phyloP scores from a whole-genome alignment of 30 jellyfish, hydroid and myxozoan genomes.

The Mastigias papua region DNA sequence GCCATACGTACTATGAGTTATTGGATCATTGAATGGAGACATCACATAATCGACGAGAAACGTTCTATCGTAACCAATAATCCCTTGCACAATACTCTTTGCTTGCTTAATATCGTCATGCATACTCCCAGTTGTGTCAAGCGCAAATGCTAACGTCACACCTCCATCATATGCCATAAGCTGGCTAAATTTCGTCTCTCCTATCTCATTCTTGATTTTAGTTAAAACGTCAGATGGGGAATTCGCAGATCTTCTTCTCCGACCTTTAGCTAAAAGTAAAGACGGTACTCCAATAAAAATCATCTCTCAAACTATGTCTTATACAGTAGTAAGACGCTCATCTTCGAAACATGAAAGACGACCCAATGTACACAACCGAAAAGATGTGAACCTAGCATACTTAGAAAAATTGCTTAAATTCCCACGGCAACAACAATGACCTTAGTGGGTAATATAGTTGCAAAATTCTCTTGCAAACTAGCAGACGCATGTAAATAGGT shows the following conservation, averaged over 20 bases:
- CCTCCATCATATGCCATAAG: slow-evolving; percentile 81
- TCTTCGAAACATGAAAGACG: too few species aligned
- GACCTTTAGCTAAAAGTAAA: slow-evolving; percentile 8
- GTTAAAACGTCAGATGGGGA: slow-evolving; percentile 7
- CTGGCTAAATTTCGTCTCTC: slow-evolving; percentile 35
- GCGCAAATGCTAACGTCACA: slow-evolving; percentile 74
- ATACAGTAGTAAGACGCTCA: neutral
- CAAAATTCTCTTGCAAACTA: too few species aligned
- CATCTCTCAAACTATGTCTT: neutral
- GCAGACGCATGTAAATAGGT: too few species aligned
- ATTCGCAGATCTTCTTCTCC: slow-evolving; percentile 15
- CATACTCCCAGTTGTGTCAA: slow-evolving; percentile 90
- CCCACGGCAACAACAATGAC: too few species aligned
- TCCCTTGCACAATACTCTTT: slow-evolving; percentile 51
- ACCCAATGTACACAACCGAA: too few species aligned
- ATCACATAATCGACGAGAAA: slow-evolving; percentile 77
- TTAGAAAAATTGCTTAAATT: too few species aligned
- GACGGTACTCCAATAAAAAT: neutral
- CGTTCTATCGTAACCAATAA: slow-evolving; percentile 45
- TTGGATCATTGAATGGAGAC: slow-evolving; percentile 88
- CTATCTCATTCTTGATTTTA: slow-evolving; percentile 40
- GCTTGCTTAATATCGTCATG: slow-evolving; percentile 65
- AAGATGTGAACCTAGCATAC: too few species aligned
- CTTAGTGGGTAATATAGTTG: too few species aligned
- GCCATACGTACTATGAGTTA: slow-evolving; percentile 33